Evolutionary conservation across 2,888 invertebrate species (phyloP).

Genomic region (Lithophane socia): DNA sequence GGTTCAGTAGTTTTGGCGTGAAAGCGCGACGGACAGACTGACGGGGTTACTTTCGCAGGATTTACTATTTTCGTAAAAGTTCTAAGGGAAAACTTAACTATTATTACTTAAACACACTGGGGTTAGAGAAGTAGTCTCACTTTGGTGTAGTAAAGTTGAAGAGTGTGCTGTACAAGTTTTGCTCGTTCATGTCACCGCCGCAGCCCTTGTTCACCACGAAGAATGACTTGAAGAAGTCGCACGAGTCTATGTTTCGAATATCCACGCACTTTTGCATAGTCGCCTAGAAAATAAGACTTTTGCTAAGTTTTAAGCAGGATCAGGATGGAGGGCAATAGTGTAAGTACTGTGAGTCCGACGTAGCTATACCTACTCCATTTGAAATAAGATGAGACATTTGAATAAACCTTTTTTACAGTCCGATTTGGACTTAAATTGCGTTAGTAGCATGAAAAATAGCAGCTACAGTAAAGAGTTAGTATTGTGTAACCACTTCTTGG

Average conservation of each 20-base stretch:
- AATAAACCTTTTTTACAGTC: too few relatives aligned
- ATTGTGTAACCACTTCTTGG: too few relatives aligned
- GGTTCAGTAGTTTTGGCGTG: too few relatives aligned
- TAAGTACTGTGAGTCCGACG: not conserved
- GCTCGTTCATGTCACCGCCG: slow-evolving; percentile 60
- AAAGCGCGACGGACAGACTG: too few relatives aligned
- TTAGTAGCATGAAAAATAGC: too few relatives aligned
- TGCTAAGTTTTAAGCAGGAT: not conserved
- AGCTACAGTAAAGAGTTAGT: too few relatives aligned
- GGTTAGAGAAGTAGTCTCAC: slow-evolving; percentile 57
- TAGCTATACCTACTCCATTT: not conserved
- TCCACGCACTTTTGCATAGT: slow-evolving; percentile 82
- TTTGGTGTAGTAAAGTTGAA: slow-evolving; percentile 74
- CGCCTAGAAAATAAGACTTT: slow-evolving; percentile 67
- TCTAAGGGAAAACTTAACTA: not conserved
- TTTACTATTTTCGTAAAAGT: not conserved
- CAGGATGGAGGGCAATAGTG: not conserved
- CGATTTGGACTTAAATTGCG: too few relatives aligned
- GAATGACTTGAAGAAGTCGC: slow-evolving; percentile 76
- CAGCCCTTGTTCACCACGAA: slow-evolving; percentile 74
- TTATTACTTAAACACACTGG: not conserved
- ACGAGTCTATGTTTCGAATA: slow-evolving; percentile 80
- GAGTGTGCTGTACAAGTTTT: slow-evolving; percentile 69
- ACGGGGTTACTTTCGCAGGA: too few relatives aligned
- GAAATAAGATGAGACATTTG: too few relatives aligned